phyloP scores from a whole-genome alignment of 2,113 vertebrate species.

The Apteryx mantelli region DNA sequence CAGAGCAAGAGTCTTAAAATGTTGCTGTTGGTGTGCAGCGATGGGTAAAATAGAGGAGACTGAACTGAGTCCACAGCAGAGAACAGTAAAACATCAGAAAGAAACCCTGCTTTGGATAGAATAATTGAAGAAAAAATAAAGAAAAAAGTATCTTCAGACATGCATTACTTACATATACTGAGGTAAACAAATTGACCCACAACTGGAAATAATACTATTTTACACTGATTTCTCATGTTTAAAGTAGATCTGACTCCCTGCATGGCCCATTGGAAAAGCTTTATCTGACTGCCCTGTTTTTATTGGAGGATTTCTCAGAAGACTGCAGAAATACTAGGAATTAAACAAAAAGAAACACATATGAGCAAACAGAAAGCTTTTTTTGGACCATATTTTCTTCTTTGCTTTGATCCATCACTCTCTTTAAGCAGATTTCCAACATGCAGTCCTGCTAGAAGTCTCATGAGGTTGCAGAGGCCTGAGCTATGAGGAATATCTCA shows the following conservation, averaged over 20 bases:
- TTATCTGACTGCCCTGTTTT: background rate
- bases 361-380: background rate
- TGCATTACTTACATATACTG: background rate
- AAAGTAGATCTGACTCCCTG: background rate
- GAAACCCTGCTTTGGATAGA: background rate
- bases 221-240: background rate
- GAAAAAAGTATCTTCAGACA: background rate
- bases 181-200: background rate
- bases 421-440: background rate
- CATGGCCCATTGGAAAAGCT: background rate
- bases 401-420: background rate
- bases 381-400: background rate
- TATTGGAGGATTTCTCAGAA: background rate
- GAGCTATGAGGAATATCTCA: background rate
- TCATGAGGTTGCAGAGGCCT: background rate
- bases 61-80: background rate
- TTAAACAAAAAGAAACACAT: background rate
- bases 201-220: background rate
- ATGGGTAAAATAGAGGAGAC: background rate
- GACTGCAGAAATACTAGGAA: background rate
- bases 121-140: background rate
- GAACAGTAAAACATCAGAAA: background rate
- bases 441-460: background rate
- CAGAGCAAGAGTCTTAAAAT: background rate
- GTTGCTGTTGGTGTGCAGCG: background rate